Conservation (phyloP, 2,888 invertebrate species). For the Xestia rhomboidea region DNA sequence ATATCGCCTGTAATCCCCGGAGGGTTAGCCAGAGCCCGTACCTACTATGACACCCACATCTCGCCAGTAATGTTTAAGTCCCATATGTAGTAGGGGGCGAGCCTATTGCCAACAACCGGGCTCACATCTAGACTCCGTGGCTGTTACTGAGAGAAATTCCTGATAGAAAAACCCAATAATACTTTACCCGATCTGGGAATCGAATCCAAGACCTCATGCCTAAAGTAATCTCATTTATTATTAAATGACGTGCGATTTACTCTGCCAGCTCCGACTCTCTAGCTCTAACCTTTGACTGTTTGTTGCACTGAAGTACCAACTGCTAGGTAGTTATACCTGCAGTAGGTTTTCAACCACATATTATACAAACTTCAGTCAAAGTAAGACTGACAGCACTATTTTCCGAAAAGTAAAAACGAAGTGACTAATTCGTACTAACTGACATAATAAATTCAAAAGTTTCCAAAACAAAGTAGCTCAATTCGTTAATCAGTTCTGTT, state of each 20-base stretch:
- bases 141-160: no score
- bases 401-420: conserved; percentile 5
- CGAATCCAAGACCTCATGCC: no score
- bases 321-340: no score
- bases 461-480: conserved; percentile 1
- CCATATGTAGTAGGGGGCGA: no score
- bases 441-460: conserved; percentile 48
- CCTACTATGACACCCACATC: no score
- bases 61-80: no score
- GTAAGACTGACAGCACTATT: background rate
- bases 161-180: no score
- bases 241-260: background rate
- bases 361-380: background rate
- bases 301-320: background rate
- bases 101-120: no score
- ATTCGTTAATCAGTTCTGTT: conserved; percentile 35
- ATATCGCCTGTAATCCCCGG: no score
- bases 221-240: background rate
- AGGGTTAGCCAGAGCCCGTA: no score
- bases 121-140: no score
- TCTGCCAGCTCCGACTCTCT: background rate
- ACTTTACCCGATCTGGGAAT: no score
- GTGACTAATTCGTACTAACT: conserved; percentile 10
- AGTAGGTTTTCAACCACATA: background rate
- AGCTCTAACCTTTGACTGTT: background rate